Evolutionary conservation across 2,113 vertebrate species (phyloP).

Genomic region (Chlorodrepanis virens): DNA sequence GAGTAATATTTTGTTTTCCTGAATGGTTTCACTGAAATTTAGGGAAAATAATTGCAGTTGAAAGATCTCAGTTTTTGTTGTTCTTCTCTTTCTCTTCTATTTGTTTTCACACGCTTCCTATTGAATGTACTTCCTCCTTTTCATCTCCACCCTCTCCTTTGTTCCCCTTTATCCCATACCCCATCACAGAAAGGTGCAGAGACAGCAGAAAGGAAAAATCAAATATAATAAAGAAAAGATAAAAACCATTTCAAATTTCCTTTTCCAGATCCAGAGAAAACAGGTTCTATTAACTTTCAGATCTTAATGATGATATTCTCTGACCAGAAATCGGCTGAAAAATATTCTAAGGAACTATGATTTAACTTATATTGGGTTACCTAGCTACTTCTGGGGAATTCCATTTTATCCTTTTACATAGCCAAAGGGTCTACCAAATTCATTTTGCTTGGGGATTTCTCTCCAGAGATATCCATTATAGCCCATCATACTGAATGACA

Average conservation of each 20-base stretch:
- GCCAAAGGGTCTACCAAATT: not conserved
- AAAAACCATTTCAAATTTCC: not conserved
- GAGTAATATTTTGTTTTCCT: constrained; percentile 48
- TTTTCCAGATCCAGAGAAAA: not conserved
- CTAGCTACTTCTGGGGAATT: not conserved
- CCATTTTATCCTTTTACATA: not conserved
- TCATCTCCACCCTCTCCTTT: not conserved
- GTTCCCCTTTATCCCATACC: not conserved
- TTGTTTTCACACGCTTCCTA: not conserved
- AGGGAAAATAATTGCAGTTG: constrained; percentile 48
- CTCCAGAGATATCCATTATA: not conserved
- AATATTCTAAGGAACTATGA: not conserved
- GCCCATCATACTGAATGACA: not conserved
- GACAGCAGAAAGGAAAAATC: not conserved
- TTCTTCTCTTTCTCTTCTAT: not conserved
- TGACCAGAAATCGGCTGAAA: not conserved
- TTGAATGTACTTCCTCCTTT: not conserved
- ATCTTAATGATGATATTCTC: not conserved
- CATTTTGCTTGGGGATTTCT: not conserved
- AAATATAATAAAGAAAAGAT: not conserved
- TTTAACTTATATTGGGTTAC: not conserved
- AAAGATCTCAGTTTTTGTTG: constrained; percentile 28
- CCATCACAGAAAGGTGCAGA: not conserved
- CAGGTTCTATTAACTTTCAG: not conserved
- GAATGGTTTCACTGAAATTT: constrained; percentile 36